A percentile compares a stretch with the other conserved stretches of the same genome.
phyloP scores from a whole-genome alignment of 2,797 vertebrate genomes.

The Enteromius viviparus region DNA sequence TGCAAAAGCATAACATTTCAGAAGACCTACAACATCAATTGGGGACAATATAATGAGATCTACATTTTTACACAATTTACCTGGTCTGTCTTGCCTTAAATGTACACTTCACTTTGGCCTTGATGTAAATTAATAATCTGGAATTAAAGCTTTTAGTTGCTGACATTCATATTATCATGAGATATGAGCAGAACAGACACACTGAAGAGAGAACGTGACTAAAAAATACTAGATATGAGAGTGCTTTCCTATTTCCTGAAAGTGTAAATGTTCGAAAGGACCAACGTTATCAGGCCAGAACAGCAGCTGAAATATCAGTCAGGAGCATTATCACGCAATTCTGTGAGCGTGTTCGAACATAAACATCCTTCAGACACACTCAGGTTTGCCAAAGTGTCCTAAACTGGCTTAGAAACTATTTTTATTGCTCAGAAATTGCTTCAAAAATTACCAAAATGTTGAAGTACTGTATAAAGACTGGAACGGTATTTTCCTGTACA shows the following conservation, averaged over 20 bases:
- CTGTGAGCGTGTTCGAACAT: not conserved
- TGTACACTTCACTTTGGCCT: not conserved
- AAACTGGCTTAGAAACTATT: not conserved
- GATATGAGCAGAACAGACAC: not conserved
- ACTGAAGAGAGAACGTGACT: not conserved
- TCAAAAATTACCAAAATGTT: not conserved
- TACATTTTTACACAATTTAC: not conserved
- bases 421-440: not conserved
- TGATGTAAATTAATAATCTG: not conserved
- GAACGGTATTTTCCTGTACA: not conserved
- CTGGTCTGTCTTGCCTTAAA: not conserved
- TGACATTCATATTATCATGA: not conserved
- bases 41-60: not conserved
- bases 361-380: not conserved
- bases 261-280: not conserved
- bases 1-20: not conserved
- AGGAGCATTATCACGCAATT: not conserved
- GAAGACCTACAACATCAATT: not conserved
- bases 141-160: not conserved
- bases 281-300: slow-evolving; percentile 8
- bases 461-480: not conserved
- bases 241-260: not conserved
- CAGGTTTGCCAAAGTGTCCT: not conserved
- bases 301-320: slow-evolving; percentile 18
- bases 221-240: not conserved